These are phyloP conservation scores for Chironomus tentans DNA, from an alignment of 2,888 invertebrate genomes.

Conservation along the genomic window DNA sequence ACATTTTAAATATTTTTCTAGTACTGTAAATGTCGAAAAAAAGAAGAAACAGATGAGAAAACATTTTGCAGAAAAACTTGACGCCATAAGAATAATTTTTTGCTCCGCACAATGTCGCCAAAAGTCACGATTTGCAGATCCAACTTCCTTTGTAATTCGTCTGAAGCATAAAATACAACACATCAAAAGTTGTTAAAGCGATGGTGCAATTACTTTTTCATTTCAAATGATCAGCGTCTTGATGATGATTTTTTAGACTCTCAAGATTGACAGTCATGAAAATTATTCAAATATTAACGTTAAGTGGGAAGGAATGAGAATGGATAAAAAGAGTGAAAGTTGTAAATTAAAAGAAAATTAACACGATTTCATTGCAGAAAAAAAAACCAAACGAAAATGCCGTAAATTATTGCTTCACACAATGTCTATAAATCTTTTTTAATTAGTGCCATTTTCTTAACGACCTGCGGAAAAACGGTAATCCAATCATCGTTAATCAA, in stretches of 20 bases:
- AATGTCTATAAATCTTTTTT: constrained; percentile 1
- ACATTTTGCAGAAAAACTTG: neutral
- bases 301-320: no score
- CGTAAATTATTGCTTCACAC: neutral
- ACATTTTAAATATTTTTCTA: neutral
- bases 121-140: neutral
- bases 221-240: neutral
- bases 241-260: neutral
- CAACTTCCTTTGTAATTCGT: neutral
- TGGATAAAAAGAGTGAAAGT: neutral
- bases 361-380: neutral
- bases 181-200: constrained; percentile 8
- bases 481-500: constrained; percentile 5
- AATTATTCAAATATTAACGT: no score
- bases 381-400: neutral
- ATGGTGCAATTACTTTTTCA: neutral
- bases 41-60: no score
- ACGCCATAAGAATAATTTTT: neutral
- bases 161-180: neutral
- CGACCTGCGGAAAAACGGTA: neutral
- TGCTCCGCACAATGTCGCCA: neutral
- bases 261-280: neutral
- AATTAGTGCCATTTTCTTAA: constrained; percentile 10
- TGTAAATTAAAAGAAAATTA: constrained; percentile 7
- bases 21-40: no score